phyloP scores from a whole-genome alignment of 2,888 invertebrate genomes.

The Dendrolimus houi region DNA sequence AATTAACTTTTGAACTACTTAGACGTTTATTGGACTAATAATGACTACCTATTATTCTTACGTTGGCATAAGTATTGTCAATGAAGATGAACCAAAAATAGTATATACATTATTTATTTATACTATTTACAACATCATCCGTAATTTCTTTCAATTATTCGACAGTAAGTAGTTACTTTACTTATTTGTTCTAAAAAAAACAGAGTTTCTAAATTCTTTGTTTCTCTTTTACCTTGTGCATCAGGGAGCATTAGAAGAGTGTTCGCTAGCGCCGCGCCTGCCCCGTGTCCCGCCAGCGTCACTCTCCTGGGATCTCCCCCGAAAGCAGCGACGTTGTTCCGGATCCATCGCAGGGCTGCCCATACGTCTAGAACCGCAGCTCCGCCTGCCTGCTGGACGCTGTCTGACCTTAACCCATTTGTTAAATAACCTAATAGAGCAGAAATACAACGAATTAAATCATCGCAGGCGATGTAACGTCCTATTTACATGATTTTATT shows the following conservation, averaged over 20 bases:
- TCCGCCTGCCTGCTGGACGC: constrained; percentile 45
- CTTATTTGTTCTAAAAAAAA: no score
- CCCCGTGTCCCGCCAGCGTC: constrained; percentile 90
- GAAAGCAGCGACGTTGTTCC: constrained; percentile 88
- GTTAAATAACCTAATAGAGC: constrained; percentile 49
- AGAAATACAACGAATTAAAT: neutral
- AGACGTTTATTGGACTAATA: no score
- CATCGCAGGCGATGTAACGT: neutral
- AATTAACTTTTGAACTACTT: no score
- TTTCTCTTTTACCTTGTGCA: constrained; percentile 85
- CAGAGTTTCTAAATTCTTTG: no score
- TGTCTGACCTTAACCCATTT: constrained; percentile 34
- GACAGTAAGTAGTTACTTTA: no score
- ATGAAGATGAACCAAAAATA: no score
- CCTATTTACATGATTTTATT: no score
- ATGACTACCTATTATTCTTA: no score
- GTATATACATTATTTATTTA: no score
- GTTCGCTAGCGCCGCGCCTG: constrained; percentile 90
- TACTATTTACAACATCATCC: no score
- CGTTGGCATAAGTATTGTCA: no score
- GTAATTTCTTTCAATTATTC: no score
- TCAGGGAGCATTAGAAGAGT: constrained; percentile 88
- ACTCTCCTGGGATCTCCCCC: constrained; percentile 91
- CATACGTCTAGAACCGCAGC: constrained; percentile 83
- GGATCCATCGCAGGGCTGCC: constrained; percentile 90